Conservation (phyloP, 2,888 invertebrate species). For the Amphipoea oculea region DNA sequence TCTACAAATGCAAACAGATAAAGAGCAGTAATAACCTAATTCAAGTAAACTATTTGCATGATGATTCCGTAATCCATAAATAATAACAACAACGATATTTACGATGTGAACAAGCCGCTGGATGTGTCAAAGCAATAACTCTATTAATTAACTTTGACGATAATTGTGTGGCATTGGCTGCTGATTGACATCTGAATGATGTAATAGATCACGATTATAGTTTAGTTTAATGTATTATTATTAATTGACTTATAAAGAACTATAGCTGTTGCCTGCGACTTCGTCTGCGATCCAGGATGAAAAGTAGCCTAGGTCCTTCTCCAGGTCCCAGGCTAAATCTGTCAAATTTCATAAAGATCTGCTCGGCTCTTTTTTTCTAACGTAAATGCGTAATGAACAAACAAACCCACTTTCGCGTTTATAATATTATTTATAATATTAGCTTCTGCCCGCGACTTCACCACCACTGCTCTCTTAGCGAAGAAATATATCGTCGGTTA, state of each 20-base stretch:
- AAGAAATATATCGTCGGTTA: too few relatives aligned
- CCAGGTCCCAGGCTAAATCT: neutral
- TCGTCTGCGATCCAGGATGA: neutral
- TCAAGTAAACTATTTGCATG: neutral
- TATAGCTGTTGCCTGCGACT: neutral
- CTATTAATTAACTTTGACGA: conserved; percentile 27
- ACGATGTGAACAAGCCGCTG: neutral
- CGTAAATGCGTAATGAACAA: too few relatives aligned
- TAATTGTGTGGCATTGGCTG: conserved; percentile 35
- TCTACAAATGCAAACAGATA: neutral
- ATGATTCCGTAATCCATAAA: conserved; percentile 20
- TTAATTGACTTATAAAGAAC: neutral
- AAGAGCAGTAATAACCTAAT: neutral
- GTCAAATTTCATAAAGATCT: neutral
- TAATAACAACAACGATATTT: conserved; percentile 27
- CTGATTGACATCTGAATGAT: conserved; percentile 59
- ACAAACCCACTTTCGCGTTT: too few relatives aligned
- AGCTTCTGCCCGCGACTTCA: too few relatives aligned
- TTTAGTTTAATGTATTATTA: neutral
- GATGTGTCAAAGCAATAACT: conserved; percentile 30
- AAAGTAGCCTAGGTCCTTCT: neutral
- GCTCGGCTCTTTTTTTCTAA: too few relatives aligned
- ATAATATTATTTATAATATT: too few relatives aligned
- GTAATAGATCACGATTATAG: conserved; percentile 27
- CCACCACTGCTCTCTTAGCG: too few relatives aligned